Base-by-base conservation (phyloP, 2,113 vertebrate genomes). In the Oncorhynchus masou region DNA sequence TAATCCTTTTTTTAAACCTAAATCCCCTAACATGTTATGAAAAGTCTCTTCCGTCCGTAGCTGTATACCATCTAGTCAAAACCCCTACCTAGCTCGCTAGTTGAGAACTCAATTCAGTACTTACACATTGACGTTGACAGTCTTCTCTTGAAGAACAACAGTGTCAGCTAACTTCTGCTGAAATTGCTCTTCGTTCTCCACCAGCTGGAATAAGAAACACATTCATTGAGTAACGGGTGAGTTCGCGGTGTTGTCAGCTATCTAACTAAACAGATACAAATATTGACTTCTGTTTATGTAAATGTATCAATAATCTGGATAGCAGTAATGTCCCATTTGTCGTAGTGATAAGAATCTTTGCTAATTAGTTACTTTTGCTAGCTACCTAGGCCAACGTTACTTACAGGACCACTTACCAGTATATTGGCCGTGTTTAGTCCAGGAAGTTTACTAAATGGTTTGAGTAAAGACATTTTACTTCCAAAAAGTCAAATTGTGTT, bases 161-260 rank as follows among this genome's bases (percentile, higher is more conserved):
- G 68, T 70, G 0, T 92, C 85, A 19, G 92, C 93, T 51, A 94
- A 83, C 59, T 81, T 90, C 79, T 84, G 83, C 83, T 94, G 94
- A 75, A 94, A 80, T 72, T 88, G 81, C 78, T 93, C 92, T 77
- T 94, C 92, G 16, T 74, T 84, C 78, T 94, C 93, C 78, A 94
- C 90, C 78, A 94, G 81, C 94, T 94, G 79, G 70, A 34, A 79
- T 27, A 72, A 25, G 5, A 22, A 39, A 29, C 24, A 79, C 64
- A 88, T 22, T 7, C 9, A 31, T 54, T n/a, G 51, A 20, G 4
- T 60, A n/a, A 60, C 19, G 19, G 19, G 16, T 60, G 4, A 59
- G 20, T 59, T 15, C 20, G 39, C 16, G 15, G 57, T 64, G 13
- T 8, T 12, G 22, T 64, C 25, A 24, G 22, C 13, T 25, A n/a